These are phyloP conservation scores for Helleia helle DNA, from an alignment of 2,888 invertebrate species.

Conservation along the genomic window DNA sequence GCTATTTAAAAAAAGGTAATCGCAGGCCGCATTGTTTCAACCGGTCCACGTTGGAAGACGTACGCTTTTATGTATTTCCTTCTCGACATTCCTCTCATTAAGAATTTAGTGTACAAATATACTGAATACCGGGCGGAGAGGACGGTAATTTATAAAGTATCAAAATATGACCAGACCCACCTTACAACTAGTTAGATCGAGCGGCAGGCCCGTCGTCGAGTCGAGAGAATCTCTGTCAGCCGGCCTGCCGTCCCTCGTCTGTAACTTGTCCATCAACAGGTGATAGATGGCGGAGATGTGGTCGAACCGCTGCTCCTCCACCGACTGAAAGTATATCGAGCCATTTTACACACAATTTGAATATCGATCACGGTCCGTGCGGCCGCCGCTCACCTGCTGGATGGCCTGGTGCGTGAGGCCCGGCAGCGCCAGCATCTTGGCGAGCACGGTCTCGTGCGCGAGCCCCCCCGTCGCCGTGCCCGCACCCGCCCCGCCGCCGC, in stretches of 20 bases:
- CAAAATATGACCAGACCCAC: no score
- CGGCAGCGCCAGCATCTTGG: slow-evolving; percentile 87
- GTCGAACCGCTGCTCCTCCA: slow-evolving; percentile 89
- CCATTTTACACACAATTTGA: no score
- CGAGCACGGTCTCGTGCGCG: slow-evolving; percentile 78
- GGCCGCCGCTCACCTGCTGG: slow-evolving; percentile 58
- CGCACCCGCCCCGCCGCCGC: slow-evolving; percentile 7
- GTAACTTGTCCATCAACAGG: slow-evolving; percentile 86
- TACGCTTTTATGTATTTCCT: no score
- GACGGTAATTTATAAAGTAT: no score
- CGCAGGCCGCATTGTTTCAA: no score
- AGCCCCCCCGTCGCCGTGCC: slow-evolving; percentile 15
- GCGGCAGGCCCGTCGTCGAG: slow-evolving; percentile 56
- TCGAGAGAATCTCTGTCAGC: slow-evolving; percentile 54
- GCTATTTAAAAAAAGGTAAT: no score
- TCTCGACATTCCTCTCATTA: no score
- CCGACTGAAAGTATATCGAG: slow-evolving; percentile 82
- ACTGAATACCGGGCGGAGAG: no score
- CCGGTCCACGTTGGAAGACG: no score
- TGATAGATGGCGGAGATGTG: slow-evolving; percentile 96
- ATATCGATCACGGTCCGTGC: neutral
- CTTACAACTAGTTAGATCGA: slow-evolving; percentile 77
- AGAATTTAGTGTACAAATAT: no score
- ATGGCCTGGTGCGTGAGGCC: slow-evolving; percentile 83
- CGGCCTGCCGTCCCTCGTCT: slow-evolving; percentile 59